Evolutionary conservation across 1,140 invertebrate genomes (phyloP).

Genomic region (Thaumetopoea pityocampa): DNA sequence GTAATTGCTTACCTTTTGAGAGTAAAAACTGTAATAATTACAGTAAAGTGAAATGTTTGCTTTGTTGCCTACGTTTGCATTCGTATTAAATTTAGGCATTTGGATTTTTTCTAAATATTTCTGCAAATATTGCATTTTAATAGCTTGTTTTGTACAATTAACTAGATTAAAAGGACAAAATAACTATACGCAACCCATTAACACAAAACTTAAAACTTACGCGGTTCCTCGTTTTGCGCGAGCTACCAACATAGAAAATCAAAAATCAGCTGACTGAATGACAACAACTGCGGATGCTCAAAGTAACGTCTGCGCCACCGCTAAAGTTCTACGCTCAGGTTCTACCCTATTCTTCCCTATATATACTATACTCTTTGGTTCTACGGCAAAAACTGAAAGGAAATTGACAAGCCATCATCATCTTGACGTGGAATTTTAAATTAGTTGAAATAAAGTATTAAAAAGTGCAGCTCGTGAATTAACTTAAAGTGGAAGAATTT

Average conservation of each 20-base stretch:
- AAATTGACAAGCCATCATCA: too few relatives aligned
- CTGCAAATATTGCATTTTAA: constrained; percentile 61
- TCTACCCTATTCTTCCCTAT: too few relatives aligned
- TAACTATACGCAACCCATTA: constrained; percentile 15
- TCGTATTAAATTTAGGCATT: constrained; percentile 39
- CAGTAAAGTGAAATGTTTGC: constrained; percentile 80
- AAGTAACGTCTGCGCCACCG: too few relatives aligned
- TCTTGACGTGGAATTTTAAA: too few relatives aligned
- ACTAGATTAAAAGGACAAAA: neutral
- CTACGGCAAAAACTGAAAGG: too few relatives aligned
- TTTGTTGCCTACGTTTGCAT: constrained; percentile 42
- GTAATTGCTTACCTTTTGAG: constrained; percentile 81
- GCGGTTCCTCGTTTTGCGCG: constrained; percentile 37
- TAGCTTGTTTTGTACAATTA: neutral
- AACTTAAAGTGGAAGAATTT: too few relatives aligned
- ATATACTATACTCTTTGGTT: too few relatives aligned
- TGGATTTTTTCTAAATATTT: constrained; percentile 66
- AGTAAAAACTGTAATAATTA: constrained; percentile 84
- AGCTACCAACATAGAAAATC: constrained; percentile 44
- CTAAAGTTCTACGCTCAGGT: too few relatives aligned
- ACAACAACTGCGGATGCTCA: too few relatives aligned
- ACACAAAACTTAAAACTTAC: constrained; percentile 19
- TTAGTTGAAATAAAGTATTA: too few relatives aligned
- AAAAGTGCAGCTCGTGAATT: too few relatives aligned
- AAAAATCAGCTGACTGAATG: constrained; percentile 65